These are phyloP conservation scores for Drosophila sordidula DNA, from an alignment of 2,888 invertebrate genomes.

Conservation along the genomic window DNA sequence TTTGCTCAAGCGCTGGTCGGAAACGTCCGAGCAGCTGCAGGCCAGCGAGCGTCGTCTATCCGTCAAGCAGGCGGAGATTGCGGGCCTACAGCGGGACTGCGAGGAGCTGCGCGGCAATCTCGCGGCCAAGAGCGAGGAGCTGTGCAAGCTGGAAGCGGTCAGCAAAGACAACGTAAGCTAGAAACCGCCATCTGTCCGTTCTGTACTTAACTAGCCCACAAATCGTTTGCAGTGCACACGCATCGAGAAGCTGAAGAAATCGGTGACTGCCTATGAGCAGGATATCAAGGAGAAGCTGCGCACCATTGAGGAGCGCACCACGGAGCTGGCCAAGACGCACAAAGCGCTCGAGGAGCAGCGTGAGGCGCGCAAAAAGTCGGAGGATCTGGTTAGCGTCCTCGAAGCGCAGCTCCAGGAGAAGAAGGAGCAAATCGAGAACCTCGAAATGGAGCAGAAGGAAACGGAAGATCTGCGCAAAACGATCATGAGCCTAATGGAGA, in stretches of 20 bases:
- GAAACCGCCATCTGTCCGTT: too few species aligned
- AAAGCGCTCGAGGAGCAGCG: constrained; percentile 83
- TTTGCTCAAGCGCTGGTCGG: constrained; percentile 80
- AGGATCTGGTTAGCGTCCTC: constrained; percentile 82
- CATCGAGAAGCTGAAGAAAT: constrained; percentile 83
- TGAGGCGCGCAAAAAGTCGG: constrained; percentile 82
- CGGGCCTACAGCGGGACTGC: constrained; percentile 76
- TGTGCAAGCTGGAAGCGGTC: constrained; percentile 70
- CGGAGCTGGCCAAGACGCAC: constrained; percentile 79
- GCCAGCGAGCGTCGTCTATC: constrained; percentile 79
- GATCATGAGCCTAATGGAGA: constrained; percentile 84
- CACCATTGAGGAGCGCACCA: constrained; percentile 81
- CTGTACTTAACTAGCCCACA: not conserved
- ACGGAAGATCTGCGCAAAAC: constrained; percentile 84
- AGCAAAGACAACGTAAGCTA: constrained; percentile 79
- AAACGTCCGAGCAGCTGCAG: constrained; percentile 78
- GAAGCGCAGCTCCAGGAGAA: constrained; percentile 83
- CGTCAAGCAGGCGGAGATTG: constrained; percentile 80
- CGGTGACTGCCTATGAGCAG: constrained; percentile 81
- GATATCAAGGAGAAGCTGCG: constrained; percentile 82
- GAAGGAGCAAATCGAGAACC: constrained; percentile 82
- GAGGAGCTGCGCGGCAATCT: constrained; percentile 72
- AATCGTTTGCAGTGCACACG: constrained; percentile 60
- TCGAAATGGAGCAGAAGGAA: constrained; percentile 83
- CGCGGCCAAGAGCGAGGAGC: constrained; percentile 73